Percentiles rank a stretch among this genome's conserved stretches.
Evolutionary conservation across 2,797 vertebrate genomes (phyloP).

Genomic region (Aldrovandia affinis): DNA sequence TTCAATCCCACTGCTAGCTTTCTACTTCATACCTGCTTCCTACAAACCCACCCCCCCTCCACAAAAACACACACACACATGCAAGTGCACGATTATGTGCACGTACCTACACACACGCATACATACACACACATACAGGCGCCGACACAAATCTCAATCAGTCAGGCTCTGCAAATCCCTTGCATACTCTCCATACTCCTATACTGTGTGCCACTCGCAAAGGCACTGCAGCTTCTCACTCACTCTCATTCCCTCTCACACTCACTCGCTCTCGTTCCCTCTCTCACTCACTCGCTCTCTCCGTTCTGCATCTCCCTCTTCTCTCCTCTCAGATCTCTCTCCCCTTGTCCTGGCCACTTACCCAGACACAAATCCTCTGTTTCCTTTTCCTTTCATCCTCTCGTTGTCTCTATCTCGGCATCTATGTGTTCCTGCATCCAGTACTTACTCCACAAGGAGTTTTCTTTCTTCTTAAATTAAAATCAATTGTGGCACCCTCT

Average conservation of each 20-base stretch:
- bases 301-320: not conserved
- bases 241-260: slow-evolving; percentile 11
- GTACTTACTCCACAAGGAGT: not conserved
- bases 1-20: not conserved
- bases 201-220: not conserved
- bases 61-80: slow-evolving; percentile 41
- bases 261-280: not conserved
- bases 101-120: slow-evolving; percentile 38
- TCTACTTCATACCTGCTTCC: not conserved
- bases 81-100: slow-evolving; percentile 22
- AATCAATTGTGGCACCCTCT: not conserved
- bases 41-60: not conserved
- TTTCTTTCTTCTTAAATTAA: not conserved
- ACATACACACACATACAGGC: slow-evolving; percentile 35
- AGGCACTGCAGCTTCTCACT: not conserved
- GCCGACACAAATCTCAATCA: slow-evolving; percentile 8
- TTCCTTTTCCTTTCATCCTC: not conserved
- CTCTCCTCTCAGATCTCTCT: slow-evolving; percentile 41
- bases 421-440: not conserved
- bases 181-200: not conserved
- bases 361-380: not conserved
- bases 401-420: not conserved
- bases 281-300: not conserved
- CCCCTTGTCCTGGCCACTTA: slow-evolving; percentile 1
- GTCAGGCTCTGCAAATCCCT: not conserved